These are phyloP conservation scores for Microtus richardsoni DNA, from an alignment of 2,113 vertebrate genomes.

Conservation along the genomic window DNA sequence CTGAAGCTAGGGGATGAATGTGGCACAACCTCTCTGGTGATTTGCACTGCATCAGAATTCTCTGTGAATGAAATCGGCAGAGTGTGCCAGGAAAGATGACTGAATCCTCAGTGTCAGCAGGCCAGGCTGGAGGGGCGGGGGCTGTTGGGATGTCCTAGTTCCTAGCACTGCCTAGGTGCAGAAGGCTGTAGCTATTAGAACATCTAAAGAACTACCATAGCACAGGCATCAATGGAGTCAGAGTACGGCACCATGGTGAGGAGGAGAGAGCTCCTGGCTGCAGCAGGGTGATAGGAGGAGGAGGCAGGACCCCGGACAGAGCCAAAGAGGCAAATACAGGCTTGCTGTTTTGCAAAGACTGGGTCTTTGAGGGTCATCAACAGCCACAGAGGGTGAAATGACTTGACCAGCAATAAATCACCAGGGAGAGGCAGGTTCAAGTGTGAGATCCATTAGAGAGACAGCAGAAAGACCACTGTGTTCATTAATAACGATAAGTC, in stretches of 20 bases:
- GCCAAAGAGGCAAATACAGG: not conserved
- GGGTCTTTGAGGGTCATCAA: rapidly evolving
- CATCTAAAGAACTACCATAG: not conserved
- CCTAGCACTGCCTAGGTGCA: no score
- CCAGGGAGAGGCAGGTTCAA: not conserved
- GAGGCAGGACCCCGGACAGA: not conserved
- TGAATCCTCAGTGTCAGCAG: not conserved
- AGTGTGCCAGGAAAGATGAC: not conserved
- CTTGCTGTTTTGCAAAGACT: not conserved
- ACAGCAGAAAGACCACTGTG: not conserved
- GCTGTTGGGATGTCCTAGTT: no score
- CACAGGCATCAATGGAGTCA: not conserved
- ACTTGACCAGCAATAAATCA: not conserved
- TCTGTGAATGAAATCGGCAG: not conserved
- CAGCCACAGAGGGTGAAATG: rapidly evolving
- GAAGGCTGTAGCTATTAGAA: not conserved
- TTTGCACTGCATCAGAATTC: not conserved
- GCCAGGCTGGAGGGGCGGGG: no score
- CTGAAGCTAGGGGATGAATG: no score
- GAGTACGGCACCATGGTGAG: rapidly evolving
- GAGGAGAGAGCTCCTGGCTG: no score
- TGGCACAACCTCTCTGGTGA: not conserved
- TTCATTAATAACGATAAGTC: not conserved
- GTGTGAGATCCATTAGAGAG: not conserved
- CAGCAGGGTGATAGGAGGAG: no score